phyloP scores from a whole-genome alignment of 2,797 vertebrate species.

The Lerista edwardsae region DNA sequence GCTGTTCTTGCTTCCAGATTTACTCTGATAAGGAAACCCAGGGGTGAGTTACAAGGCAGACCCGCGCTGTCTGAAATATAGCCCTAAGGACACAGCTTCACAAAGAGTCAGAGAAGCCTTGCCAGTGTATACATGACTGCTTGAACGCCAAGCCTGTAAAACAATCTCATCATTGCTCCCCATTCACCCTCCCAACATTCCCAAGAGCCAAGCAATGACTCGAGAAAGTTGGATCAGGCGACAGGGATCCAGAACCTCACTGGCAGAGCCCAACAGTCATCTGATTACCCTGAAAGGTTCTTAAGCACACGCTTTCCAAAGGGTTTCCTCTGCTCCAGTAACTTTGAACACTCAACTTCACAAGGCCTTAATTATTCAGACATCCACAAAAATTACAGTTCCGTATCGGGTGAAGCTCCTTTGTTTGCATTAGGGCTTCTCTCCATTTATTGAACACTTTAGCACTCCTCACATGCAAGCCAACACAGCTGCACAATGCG shows the following conservation, averaged over 20 bases:
- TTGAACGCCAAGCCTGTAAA: constrained; percentile 17
- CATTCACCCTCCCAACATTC: constrained; percentile 15
- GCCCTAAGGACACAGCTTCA: not conserved
- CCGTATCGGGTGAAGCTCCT: not conserved
- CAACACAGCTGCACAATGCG: not conserved
- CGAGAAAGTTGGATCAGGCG: not conserved
- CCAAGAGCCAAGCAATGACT: constrained; percentile 8
- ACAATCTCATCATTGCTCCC: not conserved
- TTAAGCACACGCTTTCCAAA: accelerated
- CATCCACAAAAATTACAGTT: constrained; percentile 28
- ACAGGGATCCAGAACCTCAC: accelerated
- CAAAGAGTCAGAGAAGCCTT: not conserved
- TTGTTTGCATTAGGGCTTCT: not conserved
- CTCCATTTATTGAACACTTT: not conserved
- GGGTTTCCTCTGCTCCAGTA: not conserved
- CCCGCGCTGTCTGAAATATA: not conserved
- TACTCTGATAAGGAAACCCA: not conserved
- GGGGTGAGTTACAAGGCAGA: not conserved
- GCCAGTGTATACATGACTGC: not conserved
- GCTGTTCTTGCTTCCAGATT: not conserved
- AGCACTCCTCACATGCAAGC: not conserved
- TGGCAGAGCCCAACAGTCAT: accelerated
- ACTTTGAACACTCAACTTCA: not conserved
- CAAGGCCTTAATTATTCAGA: constrained; percentile 33
- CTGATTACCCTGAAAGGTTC: not conserved